Conservation (phyloP, 1,140 invertebrate species). For the Drosophila aff. region DNA sequence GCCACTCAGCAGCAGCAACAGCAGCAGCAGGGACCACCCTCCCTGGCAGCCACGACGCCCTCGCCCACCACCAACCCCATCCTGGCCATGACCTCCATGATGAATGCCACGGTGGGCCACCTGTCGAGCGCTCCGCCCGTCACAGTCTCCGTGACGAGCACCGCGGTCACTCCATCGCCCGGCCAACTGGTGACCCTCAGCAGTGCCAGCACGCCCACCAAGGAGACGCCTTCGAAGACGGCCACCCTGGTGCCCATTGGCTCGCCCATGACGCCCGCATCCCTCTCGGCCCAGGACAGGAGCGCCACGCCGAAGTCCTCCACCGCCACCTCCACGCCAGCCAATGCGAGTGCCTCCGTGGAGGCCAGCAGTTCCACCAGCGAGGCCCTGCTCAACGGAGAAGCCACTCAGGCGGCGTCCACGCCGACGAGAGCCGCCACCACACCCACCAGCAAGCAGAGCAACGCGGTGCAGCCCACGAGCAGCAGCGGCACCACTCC, state of each 20-base stretch:
- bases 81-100: conserved; percentile 83
- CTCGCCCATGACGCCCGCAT: conserved; percentile 34
- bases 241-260: conserved; percentile 85
- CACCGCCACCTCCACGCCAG: neutral
- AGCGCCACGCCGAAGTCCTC: conserved; percentile 22
- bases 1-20: conserved; percentile 70
- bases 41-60: conserved; percentile 56
- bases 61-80: conserved; percentile 80
- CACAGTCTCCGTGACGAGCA: conserved; percentile 41
- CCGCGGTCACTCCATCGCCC: conserved; percentile 32
- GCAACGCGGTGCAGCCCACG: conserved; percentile 56
- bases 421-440: conserved; percentile 78
- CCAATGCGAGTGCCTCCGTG: conserved; percentile 16
- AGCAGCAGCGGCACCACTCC: conserved; percentile 67
- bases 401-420: conserved; percentile 54
- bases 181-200: conserved; percentile 55
- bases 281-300: conserved; percentile 14
- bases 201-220: conserved; percentile 57
- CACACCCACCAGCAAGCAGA: conserved; percentile 69
- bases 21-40: conserved; percentile 44
- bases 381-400: conserved; percentile 52
- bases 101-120: conserved; percentile 71
- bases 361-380: conserved; percentile 62
- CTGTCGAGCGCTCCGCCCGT: conserved; percentile 53
- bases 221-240: conserved; percentile 37